Conservation (phyloP, 2,797 vertebrate species). For the Acanthurus tractus region DNA sequence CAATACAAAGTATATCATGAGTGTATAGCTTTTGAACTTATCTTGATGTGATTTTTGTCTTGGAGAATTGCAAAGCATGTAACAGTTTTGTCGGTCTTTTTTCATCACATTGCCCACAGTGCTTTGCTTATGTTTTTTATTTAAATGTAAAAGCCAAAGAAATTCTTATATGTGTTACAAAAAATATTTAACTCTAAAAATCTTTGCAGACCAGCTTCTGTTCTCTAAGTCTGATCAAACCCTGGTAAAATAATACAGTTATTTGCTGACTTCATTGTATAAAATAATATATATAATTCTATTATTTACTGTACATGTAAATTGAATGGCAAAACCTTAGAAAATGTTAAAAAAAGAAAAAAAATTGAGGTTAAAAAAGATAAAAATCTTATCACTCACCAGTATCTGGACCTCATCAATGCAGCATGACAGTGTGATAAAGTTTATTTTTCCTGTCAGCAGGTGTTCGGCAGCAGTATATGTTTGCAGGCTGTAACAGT, state of each 20-base stretch:
- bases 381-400: slow-evolving; percentile 59
- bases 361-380: slow-evolving; percentile 4
- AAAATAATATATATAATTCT: neutral
- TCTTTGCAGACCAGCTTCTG: neutral
- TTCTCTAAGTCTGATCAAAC: neutral
- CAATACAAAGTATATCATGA: too few species aligned
- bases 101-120: neutral
- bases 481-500: slow-evolving; percentile 5
- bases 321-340: neutral
- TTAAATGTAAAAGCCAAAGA: neutral
- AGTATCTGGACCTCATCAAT: slow-evolving; percentile 11
- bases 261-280: neutral
- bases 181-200: neutral
- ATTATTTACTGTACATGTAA: too few species aligned
- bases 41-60: neutral
- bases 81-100: neutral
- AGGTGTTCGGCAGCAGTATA: slow-evolving; percentile 19
- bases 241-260: neutral
- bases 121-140: neutral
- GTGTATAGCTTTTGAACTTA: too few species aligned
- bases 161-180: neutral
- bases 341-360: neutral
- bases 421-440: neutral
- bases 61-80: neutral
- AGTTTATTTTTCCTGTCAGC: slow-evolving; percentile 17